Percentiles rank a stretch among this genome's conserved stretches.
phyloP scores from a whole-genome alignment of 2,113 vertebrate genomes.

The Steatornis caripensis region DNA sequence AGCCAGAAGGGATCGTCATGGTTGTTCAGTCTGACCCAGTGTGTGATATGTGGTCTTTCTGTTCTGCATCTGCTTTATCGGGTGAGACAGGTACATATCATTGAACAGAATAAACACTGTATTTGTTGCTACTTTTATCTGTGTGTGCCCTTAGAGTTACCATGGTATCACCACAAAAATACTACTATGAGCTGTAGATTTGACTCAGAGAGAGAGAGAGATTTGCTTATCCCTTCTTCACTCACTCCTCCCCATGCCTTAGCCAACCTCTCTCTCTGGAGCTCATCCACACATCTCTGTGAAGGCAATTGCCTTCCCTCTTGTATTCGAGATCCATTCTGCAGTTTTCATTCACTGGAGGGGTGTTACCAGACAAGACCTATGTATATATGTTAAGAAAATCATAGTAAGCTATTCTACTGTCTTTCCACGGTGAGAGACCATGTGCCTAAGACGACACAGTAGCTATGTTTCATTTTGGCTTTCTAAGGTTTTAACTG shows the following conservation, averaged over 20 bases:
- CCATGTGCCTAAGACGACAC: neutral
- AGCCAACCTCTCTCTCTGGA: neutral
- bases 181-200: neutral
- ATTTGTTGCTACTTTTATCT: neutral
- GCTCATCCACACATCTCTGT: neutral
- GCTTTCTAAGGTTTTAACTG: neutral
- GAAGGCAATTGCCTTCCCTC: neutral
- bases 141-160: neutral
- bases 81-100: neutral
- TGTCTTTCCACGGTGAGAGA: neutral
- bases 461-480: neutral
- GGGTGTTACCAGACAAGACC: neutral
- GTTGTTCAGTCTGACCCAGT: neutral
- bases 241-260: neutral
- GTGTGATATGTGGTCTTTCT: accelerated
- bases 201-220: neutral
- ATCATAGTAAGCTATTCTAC: neutral
- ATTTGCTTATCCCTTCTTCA: neutral
- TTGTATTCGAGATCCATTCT: neutral
- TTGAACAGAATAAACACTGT: neutral
- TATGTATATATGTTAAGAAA: neutral
- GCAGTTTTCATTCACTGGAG: neutral
- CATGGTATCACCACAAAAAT: neutral
- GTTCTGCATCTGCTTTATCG: accelerated
- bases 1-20: neutral